These are phyloP conservation scores for Rafetus swinhoei DNA, from an alignment of 2,113 vertebrate genomes.

Conservation along the genomic window DNA sequence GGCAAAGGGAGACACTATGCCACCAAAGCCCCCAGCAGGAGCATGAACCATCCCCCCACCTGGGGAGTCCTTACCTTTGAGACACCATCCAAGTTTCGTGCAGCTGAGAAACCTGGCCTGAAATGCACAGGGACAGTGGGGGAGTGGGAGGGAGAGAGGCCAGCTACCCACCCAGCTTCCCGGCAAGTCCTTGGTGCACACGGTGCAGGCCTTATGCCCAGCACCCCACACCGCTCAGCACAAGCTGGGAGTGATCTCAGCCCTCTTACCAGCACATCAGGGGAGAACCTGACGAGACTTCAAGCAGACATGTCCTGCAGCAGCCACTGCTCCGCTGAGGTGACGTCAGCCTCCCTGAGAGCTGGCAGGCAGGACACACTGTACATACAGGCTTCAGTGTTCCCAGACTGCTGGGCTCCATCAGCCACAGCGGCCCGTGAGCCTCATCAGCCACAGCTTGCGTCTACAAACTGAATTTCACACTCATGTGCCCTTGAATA, in stretches of 20 bases:
- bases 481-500: neutral
- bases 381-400: neutral
- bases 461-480: slow-evolving; percentile 18
- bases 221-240: fast-evolving
- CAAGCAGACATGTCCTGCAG: slow-evolving; percentile 47
- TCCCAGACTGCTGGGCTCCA: slow-evolving; percentile 12
- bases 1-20: neutral
- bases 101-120: neutral
- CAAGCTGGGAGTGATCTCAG: neutral
- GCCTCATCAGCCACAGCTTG: neutral
- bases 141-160: neutral
- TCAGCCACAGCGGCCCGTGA: fast-evolving
- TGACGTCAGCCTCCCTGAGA: slow-evolving; percentile 61
- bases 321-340: slow-evolving; percentile 10
- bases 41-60: neutral
- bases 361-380: slow-evolving; percentile 50
- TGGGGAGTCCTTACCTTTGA: neutral
- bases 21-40: neutral
- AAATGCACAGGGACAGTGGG: neutral
- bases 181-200: neutral
- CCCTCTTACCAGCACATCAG: neutral
- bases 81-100: neutral
- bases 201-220: fast-evolving
- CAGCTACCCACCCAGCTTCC: neutral
- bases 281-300: slow-evolving; percentile 36